Evolutionary conservation across 2,113 vertebrate species (phyloP).

Genomic region (Corvus moneduloides): DNA sequence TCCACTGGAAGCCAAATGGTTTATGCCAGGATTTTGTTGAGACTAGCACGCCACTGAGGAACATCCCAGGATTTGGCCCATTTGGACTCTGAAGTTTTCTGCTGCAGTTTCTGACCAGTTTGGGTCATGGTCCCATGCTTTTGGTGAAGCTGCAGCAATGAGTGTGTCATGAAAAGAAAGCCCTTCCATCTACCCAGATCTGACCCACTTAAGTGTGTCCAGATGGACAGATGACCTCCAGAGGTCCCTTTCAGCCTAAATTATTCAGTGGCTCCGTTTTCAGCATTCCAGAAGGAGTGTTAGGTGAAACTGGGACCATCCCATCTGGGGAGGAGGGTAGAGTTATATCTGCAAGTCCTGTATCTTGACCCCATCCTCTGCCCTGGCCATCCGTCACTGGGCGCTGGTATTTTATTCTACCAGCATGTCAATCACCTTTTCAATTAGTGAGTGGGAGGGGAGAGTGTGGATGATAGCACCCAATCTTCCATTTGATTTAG

Average conservation of each 20-base stretch:
- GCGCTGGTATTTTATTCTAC: conserved; percentile 60
- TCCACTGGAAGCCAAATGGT: background rate
- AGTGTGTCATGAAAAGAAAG: background rate
- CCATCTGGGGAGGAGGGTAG: conserved; percentile 16
- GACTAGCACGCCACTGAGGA: background rate
- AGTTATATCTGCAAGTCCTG: conserved; percentile 14
- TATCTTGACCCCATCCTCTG: conserved; percentile 43
- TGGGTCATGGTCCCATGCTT: background rate
- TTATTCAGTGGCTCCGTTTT: conserved; percentile 42
- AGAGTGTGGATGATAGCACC: conserved; percentile 55
- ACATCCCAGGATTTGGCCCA: background rate
- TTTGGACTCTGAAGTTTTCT: background rate
- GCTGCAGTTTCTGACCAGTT: background rate
- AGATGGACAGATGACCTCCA: conserved; percentile 57
- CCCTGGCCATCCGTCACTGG: conserved; percentile 45
- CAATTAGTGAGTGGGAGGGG: conserved; percentile 63
- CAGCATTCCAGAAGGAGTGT: conserved; percentile 55
- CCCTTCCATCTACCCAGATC: background rate
- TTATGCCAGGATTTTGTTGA: background rate
- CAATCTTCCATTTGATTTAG: conserved; percentile 71
- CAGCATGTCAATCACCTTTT: conserved; percentile 58
- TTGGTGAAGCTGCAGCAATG: background rate
- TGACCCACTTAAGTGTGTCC: conserved; percentile 7
- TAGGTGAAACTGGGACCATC: conserved; percentile 44
- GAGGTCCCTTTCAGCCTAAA: conserved; percentile 41